Evolutionary conservation across 2,888 invertebrate genomes (phyloP).

Genomic region (Cephonodes hylas): DNA sequence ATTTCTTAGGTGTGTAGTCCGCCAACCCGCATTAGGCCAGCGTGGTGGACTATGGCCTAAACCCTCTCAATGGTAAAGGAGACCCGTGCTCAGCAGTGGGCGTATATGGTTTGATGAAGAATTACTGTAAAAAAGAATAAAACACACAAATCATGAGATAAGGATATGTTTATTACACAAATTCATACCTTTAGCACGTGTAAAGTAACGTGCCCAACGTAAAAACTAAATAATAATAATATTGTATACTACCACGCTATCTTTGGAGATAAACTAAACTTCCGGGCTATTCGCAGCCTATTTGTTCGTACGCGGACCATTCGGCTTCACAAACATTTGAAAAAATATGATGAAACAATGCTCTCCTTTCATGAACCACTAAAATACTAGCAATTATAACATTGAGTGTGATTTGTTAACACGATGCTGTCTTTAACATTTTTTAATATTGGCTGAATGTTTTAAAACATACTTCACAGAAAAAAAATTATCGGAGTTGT

Average conservation of each 20-base stretch:
- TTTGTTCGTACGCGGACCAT: constrained; percentile 16
- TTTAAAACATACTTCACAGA: neutral
- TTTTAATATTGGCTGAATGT: neutral
- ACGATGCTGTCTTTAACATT: constrained; percentile 23
- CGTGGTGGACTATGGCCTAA: too few species aligned
- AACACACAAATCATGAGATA: constrained; percentile 64
- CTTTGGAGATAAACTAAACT: constrained; percentile 76
- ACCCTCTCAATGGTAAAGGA: too few species aligned
- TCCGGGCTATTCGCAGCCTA: constrained; percentile 50
- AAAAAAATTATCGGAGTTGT: neutral
- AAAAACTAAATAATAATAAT: constrained; percentile 57
- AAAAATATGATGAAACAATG: constrained; percentile 12
- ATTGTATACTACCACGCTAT: constrained; percentile 70
- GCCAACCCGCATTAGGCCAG: too few species aligned
- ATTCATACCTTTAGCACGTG: constrained; percentile 63
- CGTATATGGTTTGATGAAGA: too few species aligned
- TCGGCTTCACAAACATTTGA: constrained; percentile 1
- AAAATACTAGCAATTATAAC: constrained; percentile 27
- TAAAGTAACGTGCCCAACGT: constrained; percentile 45
- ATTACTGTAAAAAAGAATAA: constrained; percentile 22
- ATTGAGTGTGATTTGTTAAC: constrained; percentile 26
- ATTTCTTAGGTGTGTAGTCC: too few species aligned
- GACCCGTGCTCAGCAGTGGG: too few species aligned
- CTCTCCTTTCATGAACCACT: constrained; percentile 29
- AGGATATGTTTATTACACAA: constrained; percentile 80